A percentile compares a stretch with the other conserved stretches of the same genome.
phyloP scores from a whole-genome alignment of 2,113 vertebrate genomes.

The Chionodraco myersi region DNA sequence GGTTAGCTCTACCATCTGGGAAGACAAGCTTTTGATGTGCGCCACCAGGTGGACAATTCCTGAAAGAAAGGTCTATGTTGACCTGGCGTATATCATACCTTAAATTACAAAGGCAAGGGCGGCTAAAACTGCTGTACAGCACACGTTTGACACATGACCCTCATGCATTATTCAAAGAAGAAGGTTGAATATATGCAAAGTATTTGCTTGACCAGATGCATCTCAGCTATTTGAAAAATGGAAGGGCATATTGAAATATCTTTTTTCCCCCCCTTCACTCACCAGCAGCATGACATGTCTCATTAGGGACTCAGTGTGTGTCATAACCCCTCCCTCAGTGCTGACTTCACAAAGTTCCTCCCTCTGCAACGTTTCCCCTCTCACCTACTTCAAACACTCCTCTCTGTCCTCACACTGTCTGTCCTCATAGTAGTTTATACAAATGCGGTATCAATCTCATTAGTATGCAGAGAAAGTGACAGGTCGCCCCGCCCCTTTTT shows the following conservation, averaged over 20 bases:
- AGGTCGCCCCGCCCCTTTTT: no score
- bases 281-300: conserved; percentile 43
- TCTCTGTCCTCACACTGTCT: conserved; percentile 9
- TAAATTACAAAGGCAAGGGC: background rate
- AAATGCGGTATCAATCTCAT: no score
- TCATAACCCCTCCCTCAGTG: conserved; percentile 17
- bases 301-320: conserved; percentile 57
- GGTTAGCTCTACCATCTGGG: conserved; percentile 4
- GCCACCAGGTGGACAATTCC: background rate
- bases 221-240: conserved; percentile 34
- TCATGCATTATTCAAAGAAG: conserved; percentile 5
- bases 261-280: conserved; percentile 18
- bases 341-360: conserved; percentile 37
- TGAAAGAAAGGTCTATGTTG: conserved; percentile 9
- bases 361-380: conserved; percentile 32
- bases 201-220: background rate
- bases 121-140: background rate
- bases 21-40: conserved; percentile 5
- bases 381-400: conserved; percentile 11
- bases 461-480: no score
- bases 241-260: conserved; percentile 25
- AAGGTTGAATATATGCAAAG: conserved; percentile 26
- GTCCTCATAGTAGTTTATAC: no score
- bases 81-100: background rate
- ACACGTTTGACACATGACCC: background rate